Evolutionary conservation across 2,888 invertebrate species (phyloP).

Genomic region (Chrysodeixis includens): DNA sequence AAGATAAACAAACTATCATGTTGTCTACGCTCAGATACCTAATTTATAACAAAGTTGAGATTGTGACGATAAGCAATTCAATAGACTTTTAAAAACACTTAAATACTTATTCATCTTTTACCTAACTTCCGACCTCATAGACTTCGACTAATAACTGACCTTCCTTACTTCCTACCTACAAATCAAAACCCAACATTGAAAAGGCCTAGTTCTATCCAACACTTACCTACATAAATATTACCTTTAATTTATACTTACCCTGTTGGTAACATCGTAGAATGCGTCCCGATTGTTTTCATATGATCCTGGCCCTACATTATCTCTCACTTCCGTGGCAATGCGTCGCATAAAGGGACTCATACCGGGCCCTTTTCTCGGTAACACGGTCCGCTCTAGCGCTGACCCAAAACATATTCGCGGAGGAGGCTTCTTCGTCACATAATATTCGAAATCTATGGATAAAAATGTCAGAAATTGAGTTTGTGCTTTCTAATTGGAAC

Average conservation of each 20-base stretch:
- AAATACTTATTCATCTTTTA: not conserved
- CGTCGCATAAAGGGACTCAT: conserved; percentile 86
- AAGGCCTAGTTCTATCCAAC: too few species aligned
- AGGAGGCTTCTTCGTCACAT: conserved; percentile 83
- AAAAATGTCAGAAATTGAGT: not conserved
- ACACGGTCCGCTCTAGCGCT: conserved; percentile 78
- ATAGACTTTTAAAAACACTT: too few species aligned
- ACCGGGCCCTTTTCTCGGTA: conserved; percentile 80
- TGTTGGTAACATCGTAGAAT: conserved; percentile 75
- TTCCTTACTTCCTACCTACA: too few species aligned
- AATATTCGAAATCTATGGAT: conserved; percentile 87
- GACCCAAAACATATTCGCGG: conserved; percentile 88
- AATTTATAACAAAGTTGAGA: too few species aligned
- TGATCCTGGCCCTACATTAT: conserved; percentile 75
- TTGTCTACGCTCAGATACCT: too few species aligned
- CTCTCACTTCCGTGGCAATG: conserved; percentile 67
- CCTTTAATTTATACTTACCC: conserved; percentile 75
- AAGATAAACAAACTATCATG: too few species aligned
- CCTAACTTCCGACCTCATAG: too few species aligned
- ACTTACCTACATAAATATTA: too few species aligned
- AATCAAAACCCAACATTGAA: too few species aligned
- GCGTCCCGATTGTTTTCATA: conserved; percentile 75
- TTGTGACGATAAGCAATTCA: too few species aligned
- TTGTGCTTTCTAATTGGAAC: too few species aligned
- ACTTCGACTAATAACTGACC: too few species aligned